These are phyloP conservation scores for Sebastes minor DNA, from an alignment of 2,797 vertebrate genomes.

Conservation along the genomic window DNA sequence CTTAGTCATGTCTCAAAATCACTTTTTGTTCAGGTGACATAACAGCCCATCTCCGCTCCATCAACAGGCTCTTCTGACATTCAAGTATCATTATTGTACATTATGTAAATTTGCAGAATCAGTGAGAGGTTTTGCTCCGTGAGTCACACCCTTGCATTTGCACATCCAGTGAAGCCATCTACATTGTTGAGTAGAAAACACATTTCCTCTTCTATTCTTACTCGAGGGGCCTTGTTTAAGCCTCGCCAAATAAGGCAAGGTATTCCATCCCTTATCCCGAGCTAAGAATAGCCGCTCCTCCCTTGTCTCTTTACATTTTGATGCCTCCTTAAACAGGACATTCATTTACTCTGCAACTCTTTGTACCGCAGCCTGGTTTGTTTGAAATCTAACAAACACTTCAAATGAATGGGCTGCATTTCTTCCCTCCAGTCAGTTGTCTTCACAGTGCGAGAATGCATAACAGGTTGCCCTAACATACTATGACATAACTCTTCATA, in stretches of 20 bases:
- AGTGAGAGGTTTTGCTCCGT: not conserved
- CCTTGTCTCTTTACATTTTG: slow-evolving; percentile 76
- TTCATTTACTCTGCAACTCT: slow-evolving; percentile 47
- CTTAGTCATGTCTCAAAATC: slow-evolving; percentile 8
- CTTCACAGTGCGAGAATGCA: not conserved
- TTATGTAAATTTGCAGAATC: not conserved
- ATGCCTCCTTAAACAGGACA: slow-evolving; percentile 65
- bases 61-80: slow-evolving; percentile 1
- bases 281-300: slow-evolving; percentile 80
- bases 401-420: not conserved
- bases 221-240: slow-evolving; percentile 66
- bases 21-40: not conserved
- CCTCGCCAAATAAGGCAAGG: slow-evolving; percentile 86
- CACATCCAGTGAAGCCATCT: slow-evolving; percentile 30
- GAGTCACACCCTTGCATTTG: slow-evolving; percentile 16
- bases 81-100: not conserved
- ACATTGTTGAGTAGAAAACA: slow-evolving; percentile 59
- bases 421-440: slow-evolving; percentile 1
- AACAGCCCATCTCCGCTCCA: slow-evolving; percentile 1
- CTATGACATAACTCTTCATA: not conserved
- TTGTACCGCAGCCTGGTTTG: slow-evolving; percentile 25
- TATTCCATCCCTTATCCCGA: slow-evolving; percentile 74
- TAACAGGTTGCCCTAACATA: not conserved
- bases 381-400: slow-evolving; percentile 46
- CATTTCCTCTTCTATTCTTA: slow-evolving; percentile 69